Conservation (phyloP, 2,888 invertebrate species). For the Gymnocheta viridis region DNA sequence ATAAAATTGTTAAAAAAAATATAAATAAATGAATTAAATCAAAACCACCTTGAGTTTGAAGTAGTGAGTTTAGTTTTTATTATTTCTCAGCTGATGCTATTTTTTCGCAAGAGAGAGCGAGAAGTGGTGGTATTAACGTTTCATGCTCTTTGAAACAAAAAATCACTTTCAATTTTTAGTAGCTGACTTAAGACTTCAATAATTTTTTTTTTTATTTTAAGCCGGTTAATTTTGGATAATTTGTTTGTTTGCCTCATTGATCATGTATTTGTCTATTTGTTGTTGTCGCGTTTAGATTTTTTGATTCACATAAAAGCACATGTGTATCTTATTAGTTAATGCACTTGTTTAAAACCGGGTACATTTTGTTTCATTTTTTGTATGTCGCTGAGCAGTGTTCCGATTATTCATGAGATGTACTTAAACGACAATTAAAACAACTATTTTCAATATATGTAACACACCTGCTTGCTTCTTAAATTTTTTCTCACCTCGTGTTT, state of each 20-base stretch:
- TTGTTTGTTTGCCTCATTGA: neutral
- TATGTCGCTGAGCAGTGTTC: constrained; percentile 33
- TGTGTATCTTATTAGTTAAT: constrained; percentile 35
- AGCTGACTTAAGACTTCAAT: neutral
- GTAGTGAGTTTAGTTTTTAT: constrained; percentile 23
- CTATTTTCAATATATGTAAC: too few species aligned
- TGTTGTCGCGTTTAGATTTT: constrained; percentile 4
- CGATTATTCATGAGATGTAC: neutral
- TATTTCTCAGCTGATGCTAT: neutral
- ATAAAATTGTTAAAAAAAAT: constrained; percentile 1
- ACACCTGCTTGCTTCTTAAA: too few species aligned
- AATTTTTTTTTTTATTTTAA: constrained; percentile 28
- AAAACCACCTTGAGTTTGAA: constrained; percentile 49
- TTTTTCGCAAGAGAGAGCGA: neutral
- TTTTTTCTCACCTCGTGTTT: too few species aligned
- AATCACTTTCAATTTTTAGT: constrained; percentile 64
- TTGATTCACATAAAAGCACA: constrained; percentile 42
- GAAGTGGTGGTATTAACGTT: neutral
- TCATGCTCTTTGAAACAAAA: neutral
- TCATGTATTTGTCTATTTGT: neutral
- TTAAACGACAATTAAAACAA: too few species aligned
- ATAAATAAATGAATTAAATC: constrained; percentile 22
- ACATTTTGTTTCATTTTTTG: constrained; percentile 30
- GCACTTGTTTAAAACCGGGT: constrained; percentile 27
- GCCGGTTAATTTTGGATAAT: constrained; percentile 52